Evolutionary conservation across 2,113 vertebrate species (phyloP).

Genomic region (Terrapene triunguis): DNA sequence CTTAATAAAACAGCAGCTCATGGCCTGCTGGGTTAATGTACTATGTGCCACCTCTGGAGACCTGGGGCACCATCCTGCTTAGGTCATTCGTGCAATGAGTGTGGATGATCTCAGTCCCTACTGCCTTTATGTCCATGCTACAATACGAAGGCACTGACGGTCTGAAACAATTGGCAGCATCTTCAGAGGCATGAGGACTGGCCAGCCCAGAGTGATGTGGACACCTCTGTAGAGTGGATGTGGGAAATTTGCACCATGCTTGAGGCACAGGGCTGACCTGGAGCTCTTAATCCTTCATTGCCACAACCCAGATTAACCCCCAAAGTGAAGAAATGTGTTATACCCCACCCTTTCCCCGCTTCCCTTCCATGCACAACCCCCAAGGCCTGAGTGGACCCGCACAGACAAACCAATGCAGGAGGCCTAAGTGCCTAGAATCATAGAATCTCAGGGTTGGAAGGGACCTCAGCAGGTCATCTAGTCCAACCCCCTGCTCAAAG

Average conservation of each 20-base stretch:
- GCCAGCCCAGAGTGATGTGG: not conserved
- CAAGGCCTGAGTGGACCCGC: not conserved
- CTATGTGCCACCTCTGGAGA: not conserved
- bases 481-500: too few relatives aligned
- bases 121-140: not conserved
- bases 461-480: too few relatives aligned
- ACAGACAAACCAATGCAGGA: not conserved
- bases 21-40: fast-evolving
- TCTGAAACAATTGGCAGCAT: not conserved
- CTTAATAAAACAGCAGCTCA: fast-evolving
- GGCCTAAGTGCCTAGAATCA: not conserved
- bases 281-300: not conserved
- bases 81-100: not conserved
- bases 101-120: not conserved
- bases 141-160: not conserved
- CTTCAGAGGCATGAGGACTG: not conserved
- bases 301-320: too few relatives aligned
- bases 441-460: too few relatives aligned
- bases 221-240: not conserved
- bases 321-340: not conserved
- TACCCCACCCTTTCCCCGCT: fast-evolving
- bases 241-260: not conserved
- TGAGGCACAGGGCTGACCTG: not conserved
- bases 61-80: not conserved
- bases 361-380: not conserved